Percentiles rank a stretch among this genome's conserved stretches.
Conservation (phyloP, 2,888 invertebrate genomes). For the Apotomis turbidana region DNA sequence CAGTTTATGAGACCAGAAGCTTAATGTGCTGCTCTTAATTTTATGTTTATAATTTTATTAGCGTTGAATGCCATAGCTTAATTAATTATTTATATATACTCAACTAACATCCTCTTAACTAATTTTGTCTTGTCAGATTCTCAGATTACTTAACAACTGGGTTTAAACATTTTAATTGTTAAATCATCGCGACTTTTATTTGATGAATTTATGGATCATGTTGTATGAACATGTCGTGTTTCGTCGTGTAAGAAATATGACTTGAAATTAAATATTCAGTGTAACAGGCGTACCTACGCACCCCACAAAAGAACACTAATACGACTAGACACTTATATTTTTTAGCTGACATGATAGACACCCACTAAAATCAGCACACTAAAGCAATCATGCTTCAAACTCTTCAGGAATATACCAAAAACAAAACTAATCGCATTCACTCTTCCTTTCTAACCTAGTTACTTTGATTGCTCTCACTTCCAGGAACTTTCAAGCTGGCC, state of each 20-base stretch:
- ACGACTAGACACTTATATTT: too few species aligned
- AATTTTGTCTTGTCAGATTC: constrained; percentile 1
- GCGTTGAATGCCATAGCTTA: constrained; percentile 30
- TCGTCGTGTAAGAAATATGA: too few species aligned
- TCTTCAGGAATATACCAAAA: not conserved
- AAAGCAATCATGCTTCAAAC: too few species aligned
- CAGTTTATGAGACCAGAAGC: constrained; percentile 71
- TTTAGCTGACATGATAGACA: too few species aligned
- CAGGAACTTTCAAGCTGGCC: constrained; percentile 36
- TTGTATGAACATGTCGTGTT: too few species aligned
- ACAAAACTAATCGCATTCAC: constrained; percentile 3
- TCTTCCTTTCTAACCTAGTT: constrained; percentile 20
- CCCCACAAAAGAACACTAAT: too few species aligned
- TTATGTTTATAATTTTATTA: constrained; percentile 57
- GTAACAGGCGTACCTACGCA: too few species aligned
- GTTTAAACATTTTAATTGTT: not conserved
- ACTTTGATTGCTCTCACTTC: constrained; percentile 11
- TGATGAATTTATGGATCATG: too few species aligned
- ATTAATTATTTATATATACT: constrained; percentile 17
- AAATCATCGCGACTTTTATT: too few species aligned
- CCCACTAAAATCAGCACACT: too few species aligned
- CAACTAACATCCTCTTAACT: not conserved
- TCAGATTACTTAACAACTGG: not conserved
- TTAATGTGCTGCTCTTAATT: constrained; percentile 54
- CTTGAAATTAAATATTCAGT: too few species aligned